phyloP scores from a whole-genome alignment of 2,888 invertebrate genomes.

The Blera fallax region DNA sequence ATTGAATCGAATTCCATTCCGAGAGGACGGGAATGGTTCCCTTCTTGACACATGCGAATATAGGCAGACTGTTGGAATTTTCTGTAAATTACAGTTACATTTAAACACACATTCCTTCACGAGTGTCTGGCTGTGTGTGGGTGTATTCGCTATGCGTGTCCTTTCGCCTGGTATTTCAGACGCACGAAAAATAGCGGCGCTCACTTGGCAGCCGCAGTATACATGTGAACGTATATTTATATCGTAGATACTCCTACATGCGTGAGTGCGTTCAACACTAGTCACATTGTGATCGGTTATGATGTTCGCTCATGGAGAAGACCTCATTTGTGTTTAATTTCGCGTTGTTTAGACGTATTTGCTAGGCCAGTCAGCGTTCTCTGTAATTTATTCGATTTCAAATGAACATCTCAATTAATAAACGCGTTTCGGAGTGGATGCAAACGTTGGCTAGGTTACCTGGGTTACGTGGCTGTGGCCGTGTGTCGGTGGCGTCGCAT shows the following conservation, averaged over 20 bases:
- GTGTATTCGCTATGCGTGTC: conserved; percentile 27
- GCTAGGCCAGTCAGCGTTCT: not conserved
- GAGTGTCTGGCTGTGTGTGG: not conserved
- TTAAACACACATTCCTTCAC: conserved; percentile 20
- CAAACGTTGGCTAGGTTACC: conserved; percentile 45
- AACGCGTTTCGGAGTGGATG: conserved; percentile 56
- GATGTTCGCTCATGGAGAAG: conserved; percentile 61
- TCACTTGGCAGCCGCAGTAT: conserved; percentile 8
- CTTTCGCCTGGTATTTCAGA: conserved; percentile 41
- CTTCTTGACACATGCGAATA: no score
- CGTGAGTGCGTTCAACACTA: conserved; percentile 42
- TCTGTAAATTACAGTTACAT: conserved; percentile 57
- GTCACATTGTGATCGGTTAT: conserved; percentile 45
- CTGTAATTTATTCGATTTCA: conserved; percentile 62
- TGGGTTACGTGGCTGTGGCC: conserved; percentile 35
- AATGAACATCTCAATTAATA: conserved; percentile 72
- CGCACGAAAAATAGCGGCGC: conserved; percentile 41
- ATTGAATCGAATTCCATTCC: conserved; percentile 60
- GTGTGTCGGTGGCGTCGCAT: conserved; percentile 40
- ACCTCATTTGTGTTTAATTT: conserved; percentile 56
- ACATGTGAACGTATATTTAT: no score
- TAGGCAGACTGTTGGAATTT: conserved; percentile 19
- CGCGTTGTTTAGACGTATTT: conserved; percentile 48
- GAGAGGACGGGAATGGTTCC: conserved; percentile 33
- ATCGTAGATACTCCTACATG: not conserved